Percentiles rank a stretch among this genome's conserved stretches.
phyloP scores from a whole-genome alignment of 2,113 vertebrate genomes.

The Orientallactaga bullata region DNA sequence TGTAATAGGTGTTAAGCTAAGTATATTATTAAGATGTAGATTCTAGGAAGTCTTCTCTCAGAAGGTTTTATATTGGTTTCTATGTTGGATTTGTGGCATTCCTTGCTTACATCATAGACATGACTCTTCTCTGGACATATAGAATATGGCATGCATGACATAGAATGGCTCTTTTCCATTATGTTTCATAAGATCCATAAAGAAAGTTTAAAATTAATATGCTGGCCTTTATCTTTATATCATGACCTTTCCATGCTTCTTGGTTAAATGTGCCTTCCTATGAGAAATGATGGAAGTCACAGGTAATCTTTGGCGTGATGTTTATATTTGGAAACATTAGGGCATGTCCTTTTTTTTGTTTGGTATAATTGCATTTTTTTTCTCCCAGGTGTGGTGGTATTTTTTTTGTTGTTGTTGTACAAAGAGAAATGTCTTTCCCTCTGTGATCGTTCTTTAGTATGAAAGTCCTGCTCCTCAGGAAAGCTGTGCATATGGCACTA shows the following conservation, averaged over 20 bases:
- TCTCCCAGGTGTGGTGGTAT: neutral
- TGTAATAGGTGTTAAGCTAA: neutral
- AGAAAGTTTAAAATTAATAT: neutral
- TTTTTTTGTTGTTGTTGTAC: neutral
- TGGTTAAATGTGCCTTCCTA: conserved; percentile 16
- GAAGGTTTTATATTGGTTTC: neutral
- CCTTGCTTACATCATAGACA: neutral
- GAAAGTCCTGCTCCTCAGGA: neutral
- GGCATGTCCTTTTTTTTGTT: neutral
- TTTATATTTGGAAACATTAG: conserved; percentile 39
- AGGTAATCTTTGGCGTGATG: neutral
- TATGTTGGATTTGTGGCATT: neutral
- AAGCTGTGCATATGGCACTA: neutral
- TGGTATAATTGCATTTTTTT: neutral
- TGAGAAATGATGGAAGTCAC: neutral
- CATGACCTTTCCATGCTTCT: conserved; percentile 43
- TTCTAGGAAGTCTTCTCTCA: neutral
- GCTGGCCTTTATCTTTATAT: conserved; percentile 16
- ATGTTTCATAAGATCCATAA: neutral
- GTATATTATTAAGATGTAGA: neutral
- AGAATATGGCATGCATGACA: conserved; percentile 6
- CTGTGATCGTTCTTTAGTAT: neutral
- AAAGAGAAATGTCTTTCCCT: neutral
- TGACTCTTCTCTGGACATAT: neutral
- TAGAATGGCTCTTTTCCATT: neutral